These are phyloP conservation scores for Creontiades dilutus DNA, from an alignment of 2,888 invertebrate genomes.

Conservation along the genomic window DNA sequence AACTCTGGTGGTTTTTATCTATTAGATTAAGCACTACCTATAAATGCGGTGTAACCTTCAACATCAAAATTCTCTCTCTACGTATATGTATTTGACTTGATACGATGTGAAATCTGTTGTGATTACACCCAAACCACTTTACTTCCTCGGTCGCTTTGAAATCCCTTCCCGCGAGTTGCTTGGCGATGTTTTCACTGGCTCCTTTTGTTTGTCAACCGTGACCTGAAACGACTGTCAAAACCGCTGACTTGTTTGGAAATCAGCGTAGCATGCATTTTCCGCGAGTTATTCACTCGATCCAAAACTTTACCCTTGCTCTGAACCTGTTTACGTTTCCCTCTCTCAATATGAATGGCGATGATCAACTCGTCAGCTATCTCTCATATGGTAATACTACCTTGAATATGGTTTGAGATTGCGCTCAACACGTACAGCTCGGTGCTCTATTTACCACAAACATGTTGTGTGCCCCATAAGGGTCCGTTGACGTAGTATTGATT, in stretches of 20 bases:
- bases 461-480: too few species aligned
- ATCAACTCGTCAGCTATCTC: slow-evolving; percentile 10
- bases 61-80: too few species aligned
- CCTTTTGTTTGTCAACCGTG: slow-evolving; percentile 10
- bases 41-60: too few species aligned
- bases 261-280: slow-evolving; percentile 13
- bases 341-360: not conserved
- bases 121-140: too few species aligned
- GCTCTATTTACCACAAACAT: not conserved
- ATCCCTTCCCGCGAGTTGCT: not conserved
- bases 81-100: too few species aligned
- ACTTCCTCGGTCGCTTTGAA: too few species aligned
- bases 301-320: not conserved
- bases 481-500: too few species aligned
- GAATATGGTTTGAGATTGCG: slow-evolving; percentile 4
- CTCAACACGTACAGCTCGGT: not conserved
- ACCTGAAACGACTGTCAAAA: not conserved
- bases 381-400: slow-evolving; percentile 8
- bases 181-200: not conserved
- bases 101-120: too few species aligned
- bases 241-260: slow-evolving; percentile 35
- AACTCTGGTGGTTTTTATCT: too few species aligned
- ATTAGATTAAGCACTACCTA: too few species aligned
- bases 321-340: slow-evolving; percentile 30
- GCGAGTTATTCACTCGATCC: not conserved